These are phyloP conservation scores for Aporrectodea caliginosa DNA, from an alignment of 1,140 invertebrate genomes.

Conservation along the genomic window DNA sequence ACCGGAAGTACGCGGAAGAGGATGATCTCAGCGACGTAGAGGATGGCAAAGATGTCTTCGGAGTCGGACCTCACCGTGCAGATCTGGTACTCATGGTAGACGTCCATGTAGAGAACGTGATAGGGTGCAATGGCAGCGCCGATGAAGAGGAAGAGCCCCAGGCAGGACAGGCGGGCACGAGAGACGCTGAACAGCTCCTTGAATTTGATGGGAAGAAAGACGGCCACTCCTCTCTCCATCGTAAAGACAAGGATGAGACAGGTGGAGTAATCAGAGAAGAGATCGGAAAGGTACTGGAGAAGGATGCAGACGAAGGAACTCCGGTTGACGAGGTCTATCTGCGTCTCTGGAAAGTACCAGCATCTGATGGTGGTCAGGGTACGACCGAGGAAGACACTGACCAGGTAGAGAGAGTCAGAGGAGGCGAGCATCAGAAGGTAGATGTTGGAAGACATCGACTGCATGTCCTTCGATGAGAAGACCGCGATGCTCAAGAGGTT, in stretches of 20 bases:
- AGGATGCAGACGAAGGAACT: slow-evolving; percentile 21
- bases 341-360: slow-evolving; percentile 21
- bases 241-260: slow-evolving; percentile 28
- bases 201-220: slow-evolving; percentile 17
- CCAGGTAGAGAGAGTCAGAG: slow-evolving; percentile 31
- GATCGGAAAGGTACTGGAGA: slow-evolving; percentile 28
- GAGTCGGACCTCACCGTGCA: not conserved
- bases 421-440: slow-evolving; percentile 29
- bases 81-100: slow-evolving; percentile 4
- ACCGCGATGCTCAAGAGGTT: slow-evolving; percentile 22
- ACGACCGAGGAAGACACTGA: slow-evolving; percentile 17
- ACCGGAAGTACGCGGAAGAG: slow-evolving; percentile 20
- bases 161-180: not conserved
- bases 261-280: slow-evolving; percentile 25
- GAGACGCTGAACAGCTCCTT: slow-evolving; percentile 20
- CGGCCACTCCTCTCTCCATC: slow-evolving; percentile 15
- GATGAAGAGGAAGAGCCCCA: not conserved
- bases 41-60: not conserved
- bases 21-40: slow-evolving; percentile 15
- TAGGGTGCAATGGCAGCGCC: not conserved
- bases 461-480: slow-evolving; percentile 18
- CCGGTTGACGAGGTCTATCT: slow-evolving; percentile 16
- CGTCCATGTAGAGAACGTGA: not conserved
- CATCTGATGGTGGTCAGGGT: slow-evolving; percentile 25
- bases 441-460: slow-evolving; percentile 27